phyloP scores from a whole-genome alignment of 2,888 invertebrate genomes.

The Glyphotaelius pellucidus region DNA sequence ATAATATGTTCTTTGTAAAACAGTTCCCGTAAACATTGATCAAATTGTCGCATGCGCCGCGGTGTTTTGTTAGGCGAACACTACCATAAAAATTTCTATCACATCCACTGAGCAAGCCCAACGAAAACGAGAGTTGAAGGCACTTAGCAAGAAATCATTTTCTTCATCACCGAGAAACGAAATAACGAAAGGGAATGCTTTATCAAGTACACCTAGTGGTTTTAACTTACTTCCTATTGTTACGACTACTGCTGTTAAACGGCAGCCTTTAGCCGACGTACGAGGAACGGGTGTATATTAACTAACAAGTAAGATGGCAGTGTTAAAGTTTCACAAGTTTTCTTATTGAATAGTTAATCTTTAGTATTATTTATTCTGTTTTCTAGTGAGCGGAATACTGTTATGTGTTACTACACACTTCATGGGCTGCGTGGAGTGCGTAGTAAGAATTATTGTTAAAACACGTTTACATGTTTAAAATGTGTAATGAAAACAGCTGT shows the following conservation, averaged over 20 bases:
- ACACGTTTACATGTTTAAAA: neutral
- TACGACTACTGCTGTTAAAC: neutral
- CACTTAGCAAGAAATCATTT: conserved; percentile 2
- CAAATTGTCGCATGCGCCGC: neutral
- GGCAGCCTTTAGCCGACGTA: neutral
- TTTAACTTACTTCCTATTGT: neutral
- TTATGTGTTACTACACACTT: neutral
- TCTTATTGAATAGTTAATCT: conserved; percentile 6
- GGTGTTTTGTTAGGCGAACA: neutral
- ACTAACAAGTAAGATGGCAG: neutral
- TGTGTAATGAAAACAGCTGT: neutral
- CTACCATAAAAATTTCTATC: neutral
- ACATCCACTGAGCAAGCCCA: neutral
- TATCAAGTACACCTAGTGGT: neutral
- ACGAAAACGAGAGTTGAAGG: neutral
- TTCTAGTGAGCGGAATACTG: neutral
- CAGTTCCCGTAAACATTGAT: neutral
- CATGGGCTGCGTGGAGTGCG: neutral
- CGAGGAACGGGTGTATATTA: neutral
- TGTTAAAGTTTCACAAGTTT: conserved; percentile 19
- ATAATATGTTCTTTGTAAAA: neutral
- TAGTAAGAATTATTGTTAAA: neutral
- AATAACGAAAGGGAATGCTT: neutral
- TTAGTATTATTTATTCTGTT: neutral
- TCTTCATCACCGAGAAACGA: neutral